Evolutionary conservation across 2,113 vertebrate species (phyloP).

Genomic region (Lampris megalopsis): DNA sequence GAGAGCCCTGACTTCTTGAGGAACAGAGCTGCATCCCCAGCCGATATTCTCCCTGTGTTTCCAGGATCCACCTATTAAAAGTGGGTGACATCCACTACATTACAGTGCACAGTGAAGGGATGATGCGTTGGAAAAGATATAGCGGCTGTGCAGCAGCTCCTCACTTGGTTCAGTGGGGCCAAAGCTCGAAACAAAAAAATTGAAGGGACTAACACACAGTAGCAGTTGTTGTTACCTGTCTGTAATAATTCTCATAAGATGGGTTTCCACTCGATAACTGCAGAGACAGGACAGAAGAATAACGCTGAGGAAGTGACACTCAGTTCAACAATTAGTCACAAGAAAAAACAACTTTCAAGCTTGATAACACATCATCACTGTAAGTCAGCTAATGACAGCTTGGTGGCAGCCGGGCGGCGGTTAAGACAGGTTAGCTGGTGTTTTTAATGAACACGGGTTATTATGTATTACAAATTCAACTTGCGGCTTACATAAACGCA

Average conservation of each 20-base stretch:
- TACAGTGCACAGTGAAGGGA: background rate
- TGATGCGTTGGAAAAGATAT: too few relatives aligned
- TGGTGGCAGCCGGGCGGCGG: too few relatives aligned
- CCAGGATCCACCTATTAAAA: slow-evolving; percentile 89
- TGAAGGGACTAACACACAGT: slow-evolving; percentile 3
- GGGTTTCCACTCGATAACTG: slow-evolving; percentile 91
- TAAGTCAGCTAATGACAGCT: background rate
- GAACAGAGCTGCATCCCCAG: slow-evolving; percentile 93
- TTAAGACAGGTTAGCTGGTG: too few relatives aligned
- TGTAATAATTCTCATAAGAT: slow-evolving; percentile 91
- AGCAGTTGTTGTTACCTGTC: slow-evolving; percentile 84
- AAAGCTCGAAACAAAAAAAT: background rate
- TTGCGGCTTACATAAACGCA: background rate
- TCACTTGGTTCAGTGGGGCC: background rate
- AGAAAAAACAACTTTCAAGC: background rate
- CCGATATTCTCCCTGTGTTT: slow-evolving; percentile 89
- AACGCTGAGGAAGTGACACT: background rate
- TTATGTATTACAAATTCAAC: too few relatives aligned
- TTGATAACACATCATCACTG: background rate
- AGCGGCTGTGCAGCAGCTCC: too few relatives aligned
- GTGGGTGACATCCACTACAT: background rate
- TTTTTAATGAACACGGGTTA: too few relatives aligned
- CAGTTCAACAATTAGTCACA: too few relatives aligned
- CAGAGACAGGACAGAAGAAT: slow-evolving; percentile 24
- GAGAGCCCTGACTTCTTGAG: slow-evolving; percentile 94